Evolutionary conservation across 2,113 vertebrate species (phyloP).

Genomic region (Ranitomeya variabilis): DNA sequence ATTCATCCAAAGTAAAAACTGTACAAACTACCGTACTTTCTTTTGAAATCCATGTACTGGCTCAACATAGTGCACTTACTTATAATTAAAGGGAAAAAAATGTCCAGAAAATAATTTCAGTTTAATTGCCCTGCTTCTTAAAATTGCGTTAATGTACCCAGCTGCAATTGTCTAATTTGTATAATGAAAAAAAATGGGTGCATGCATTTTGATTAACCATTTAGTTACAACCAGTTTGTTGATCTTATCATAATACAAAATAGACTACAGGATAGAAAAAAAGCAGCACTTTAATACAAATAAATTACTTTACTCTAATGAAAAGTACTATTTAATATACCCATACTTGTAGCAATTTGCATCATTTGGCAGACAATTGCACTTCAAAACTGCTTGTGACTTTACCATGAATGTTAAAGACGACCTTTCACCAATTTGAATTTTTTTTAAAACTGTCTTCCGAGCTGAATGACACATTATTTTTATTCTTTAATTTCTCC

Average conservation of each 20-base stretch:
- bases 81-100: not conserved
- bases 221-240: not conserved
- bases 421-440: no score
- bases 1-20: constrained; percentile 8
- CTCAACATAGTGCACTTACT: not conserved
- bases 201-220: not conserved
- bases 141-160: not conserved
- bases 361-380: no score
- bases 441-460: no score
- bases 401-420: no score
- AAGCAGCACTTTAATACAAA: not conserved
- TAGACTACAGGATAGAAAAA: not conserved
- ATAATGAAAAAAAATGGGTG: not conserved
- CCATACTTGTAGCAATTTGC: no score
- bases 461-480: no score
- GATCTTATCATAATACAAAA: not conserved
- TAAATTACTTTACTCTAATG: no score
- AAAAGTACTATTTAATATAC: no score
- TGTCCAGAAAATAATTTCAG: not conserved
- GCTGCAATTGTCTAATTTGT: not conserved
- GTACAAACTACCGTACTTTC: not conserved
- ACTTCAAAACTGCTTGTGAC: no score
- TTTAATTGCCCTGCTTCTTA: not conserved
- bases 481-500: no score
- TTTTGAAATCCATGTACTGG: not conserved